A percentile compares a stretch with the other conserved stretches of the same genome.
phyloP scores from a whole-genome alignment of 2,888 invertebrate species.

The Leucoma salicis region DNA sequence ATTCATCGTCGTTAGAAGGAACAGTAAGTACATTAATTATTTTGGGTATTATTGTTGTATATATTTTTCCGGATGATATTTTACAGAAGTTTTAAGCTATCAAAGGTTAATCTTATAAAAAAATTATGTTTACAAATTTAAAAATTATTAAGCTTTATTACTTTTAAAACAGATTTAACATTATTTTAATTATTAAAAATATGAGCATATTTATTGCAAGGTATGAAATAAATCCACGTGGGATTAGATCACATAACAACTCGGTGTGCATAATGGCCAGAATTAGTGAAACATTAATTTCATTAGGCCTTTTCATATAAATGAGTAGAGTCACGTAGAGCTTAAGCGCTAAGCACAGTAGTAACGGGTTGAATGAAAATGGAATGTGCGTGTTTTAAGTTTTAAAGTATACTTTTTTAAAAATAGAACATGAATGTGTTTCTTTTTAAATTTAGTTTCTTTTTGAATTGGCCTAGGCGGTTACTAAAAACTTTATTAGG shows the following conservation, averaged over 20 bases:
- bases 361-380: slow-evolving; percentile 1
- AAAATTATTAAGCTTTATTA: no score
- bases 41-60: not conserved
- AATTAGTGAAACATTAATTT: slow-evolving; percentile 3
- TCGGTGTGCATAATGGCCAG: not conserved
- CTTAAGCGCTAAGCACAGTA: slow-evolving; percentile 1
- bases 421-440: no score
- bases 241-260: slow-evolving; percentile 4
- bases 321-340: slow-evolving; percentile 6
- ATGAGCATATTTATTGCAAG: not conserved
- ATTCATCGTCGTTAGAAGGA: slow-evolving; percentile 5
- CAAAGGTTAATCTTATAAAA: no score
- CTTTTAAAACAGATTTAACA: not conserved
- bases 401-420: not conserved
- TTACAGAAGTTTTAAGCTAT: no score
- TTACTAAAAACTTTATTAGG: not conserved
- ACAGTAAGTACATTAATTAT: slow-evolving; percentile 18
- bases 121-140: no score
- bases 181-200: not conserved
- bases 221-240: slow-evolving; percentile 5
- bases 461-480: not conserved
- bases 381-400: not conserved
- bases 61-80: no score
- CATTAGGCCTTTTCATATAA: slow-evolving; percentile 5
- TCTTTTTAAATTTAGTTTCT: not conserved